These are phyloP conservation scores for Trichechus manatus DNA, from an alignment of 2,113 vertebrate genomes.

Conservation along the genomic window DNA sequence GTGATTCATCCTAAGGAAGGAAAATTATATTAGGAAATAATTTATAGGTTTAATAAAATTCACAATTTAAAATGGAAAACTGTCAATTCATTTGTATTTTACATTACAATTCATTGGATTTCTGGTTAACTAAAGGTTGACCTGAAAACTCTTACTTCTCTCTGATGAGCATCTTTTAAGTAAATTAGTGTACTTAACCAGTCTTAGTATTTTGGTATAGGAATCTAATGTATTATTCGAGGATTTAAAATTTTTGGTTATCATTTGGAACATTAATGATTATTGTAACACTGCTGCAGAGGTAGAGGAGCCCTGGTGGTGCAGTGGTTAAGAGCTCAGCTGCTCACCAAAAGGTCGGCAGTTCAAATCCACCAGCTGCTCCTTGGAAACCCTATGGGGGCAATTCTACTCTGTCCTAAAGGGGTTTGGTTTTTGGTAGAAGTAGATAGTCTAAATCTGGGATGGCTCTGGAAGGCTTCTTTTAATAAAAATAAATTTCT, in stretches of 20 bases:
- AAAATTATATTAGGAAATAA: conserved; percentile 39
- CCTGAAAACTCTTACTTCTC: conserved; percentile 10
- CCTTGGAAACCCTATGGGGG: too few relatives aligned
- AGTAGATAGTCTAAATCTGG: neutral
- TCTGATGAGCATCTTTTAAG: neutral
- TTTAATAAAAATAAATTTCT: conserved; percentile 19
- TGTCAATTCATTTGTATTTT: neutral
- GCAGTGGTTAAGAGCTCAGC: too few relatives aligned
- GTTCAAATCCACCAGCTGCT: too few relatives aligned
- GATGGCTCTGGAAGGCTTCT: neutral
- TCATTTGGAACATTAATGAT: conserved; percentile 22
- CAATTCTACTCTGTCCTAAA: too few relatives aligned
- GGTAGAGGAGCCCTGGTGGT: too few relatives aligned
- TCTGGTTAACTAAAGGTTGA: neutral
- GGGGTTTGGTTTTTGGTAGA: too few relatives aligned
- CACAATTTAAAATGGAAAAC: conserved; percentile 23
- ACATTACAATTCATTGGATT: conserved; percentile 16
- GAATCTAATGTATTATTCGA: conserved; percentile 18
- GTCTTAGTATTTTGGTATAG: neutral
- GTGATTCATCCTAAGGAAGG: neutral
- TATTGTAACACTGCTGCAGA: neutral
- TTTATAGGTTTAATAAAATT: conserved; percentile 6
- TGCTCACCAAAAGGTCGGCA: too few relatives aligned
- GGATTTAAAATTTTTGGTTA: conserved; percentile 2
- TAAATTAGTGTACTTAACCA: neutral